A percentile compares a stretch with the other conserved stretches of the same genome.
phyloP scores from a whole-genome alignment of 2,113 vertebrate species.

The Chamaetylas fuelleborni region DNA sequence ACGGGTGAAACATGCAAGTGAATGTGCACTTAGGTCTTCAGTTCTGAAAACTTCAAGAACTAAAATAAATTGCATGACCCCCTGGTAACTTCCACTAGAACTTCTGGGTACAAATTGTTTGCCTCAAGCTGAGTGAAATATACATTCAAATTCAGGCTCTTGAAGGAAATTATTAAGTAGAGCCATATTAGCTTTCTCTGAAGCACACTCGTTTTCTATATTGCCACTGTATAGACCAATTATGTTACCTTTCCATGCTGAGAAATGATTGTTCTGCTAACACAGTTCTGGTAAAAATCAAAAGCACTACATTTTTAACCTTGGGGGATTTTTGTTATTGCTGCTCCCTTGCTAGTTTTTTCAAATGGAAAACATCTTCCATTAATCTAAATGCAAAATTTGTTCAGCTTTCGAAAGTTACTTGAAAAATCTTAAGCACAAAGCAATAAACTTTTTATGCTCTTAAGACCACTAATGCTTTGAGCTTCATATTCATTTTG shows the following conservation, averaged over 20 bases:
- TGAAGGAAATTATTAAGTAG: conserved; percentile 86
- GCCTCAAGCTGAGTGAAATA: conserved; percentile 83
- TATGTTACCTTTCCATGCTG: conserved; percentile 82
- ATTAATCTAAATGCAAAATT: conserved; percentile 88
- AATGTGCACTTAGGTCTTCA: conserved; percentile 62
- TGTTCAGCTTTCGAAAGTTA: conserved; percentile 81
- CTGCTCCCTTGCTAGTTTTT: conserved; percentile 76
- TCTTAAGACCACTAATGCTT: conserved; percentile 84
- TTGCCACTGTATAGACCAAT: conserved; percentile 82
- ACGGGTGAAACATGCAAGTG: conserved; percentile 59
- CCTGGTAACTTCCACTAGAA: conserved; percentile 78
- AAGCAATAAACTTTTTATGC: conserved; percentile 86
- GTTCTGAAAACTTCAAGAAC: conserved; percentile 76
- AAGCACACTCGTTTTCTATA: conserved; percentile 78
- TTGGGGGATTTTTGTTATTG: conserved; percentile 81
- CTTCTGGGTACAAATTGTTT: conserved; percentile 79
- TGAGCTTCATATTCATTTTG: conserved; percentile 83
- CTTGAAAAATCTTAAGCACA: conserved; percentile 84
- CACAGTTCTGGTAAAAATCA: conserved; percentile 80
- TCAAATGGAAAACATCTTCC: conserved; percentile 82
- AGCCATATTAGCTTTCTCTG: conserved; percentile 82
- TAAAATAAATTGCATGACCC: conserved; percentile 78
- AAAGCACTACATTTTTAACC: conserved; percentile 83
- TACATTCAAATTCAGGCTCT: conserved; percentile 80
- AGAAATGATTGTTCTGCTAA: conserved; percentile 84